Base-by-base conservation (phyloP, 53 echinoderm and acorn worm genomes). In the Patiria pectinifera region DNA sequence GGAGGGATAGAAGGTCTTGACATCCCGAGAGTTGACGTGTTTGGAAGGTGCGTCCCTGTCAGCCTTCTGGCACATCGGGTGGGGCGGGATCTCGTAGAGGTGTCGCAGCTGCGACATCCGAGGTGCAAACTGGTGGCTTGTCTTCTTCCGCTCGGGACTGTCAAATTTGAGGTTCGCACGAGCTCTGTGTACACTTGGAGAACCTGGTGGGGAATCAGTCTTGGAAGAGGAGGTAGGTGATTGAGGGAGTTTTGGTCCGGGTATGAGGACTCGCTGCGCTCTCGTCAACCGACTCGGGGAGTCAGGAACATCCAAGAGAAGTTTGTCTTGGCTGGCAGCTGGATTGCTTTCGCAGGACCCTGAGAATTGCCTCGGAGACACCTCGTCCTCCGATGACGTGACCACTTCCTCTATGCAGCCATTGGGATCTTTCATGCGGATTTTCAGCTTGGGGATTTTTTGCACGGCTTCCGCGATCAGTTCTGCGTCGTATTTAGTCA, bases 381-480 rank as follows among this genome's bases (percentile, higher is more conserved):
- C 75, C 87, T 95, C 95, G 58, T 97, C 97, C 11, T 97, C 97
- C 6, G 96, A 96, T 13, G 94, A 95, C 0, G 96, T 97, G 9
- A 96, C 93, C 76, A 97, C 91, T 76, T 97, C 97, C 82, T 94
- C 94, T 9, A 95, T 94, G 53, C 92, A 95, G 16, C 95, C 96
- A 26, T 97, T 95, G 2, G 95, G 93, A 70, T 96, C 96, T 70
- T 95, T 96, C 85, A 97, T 95, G 59, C 95, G 86, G 59, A 98
- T 98, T 61, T 93, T 97, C n/a, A 98, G 69, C 45, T 93, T 96
- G 14, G 99, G 99, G 48, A 98, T 87, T 83, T 94, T 96, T 14
- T 92, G 85, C 45, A 82, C 83, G 14, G 89, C 84, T 26, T 92
- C 87, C 2, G 83, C 80, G 16, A 94, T 93, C 4, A 93, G 35